A percentile compares a stretch with the other conserved stretches of the same genome.
These are phyloP conservation scores for Drepana falcataria DNA, from an alignment of 2,888 invertebrate species.

Conservation along the genomic window DNA sequence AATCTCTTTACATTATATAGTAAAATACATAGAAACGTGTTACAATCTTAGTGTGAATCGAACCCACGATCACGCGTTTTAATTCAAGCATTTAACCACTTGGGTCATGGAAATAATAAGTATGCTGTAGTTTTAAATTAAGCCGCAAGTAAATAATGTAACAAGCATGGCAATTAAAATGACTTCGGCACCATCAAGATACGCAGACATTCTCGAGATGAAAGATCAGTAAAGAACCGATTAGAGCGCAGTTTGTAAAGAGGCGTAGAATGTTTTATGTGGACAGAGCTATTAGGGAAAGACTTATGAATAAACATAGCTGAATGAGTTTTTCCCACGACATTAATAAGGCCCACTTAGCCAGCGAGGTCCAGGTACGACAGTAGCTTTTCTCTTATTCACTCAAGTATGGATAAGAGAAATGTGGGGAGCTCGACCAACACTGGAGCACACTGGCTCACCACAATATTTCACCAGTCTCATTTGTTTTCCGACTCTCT, in stretches of 20 bases:
- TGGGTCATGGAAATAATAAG: neutral
- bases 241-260: neutral
- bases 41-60: too few relatives aligned
- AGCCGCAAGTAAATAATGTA: neutral
- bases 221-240: slow-evolving; percentile 2
- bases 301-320: slow-evolving; percentile 12
- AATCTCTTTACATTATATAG: too few relatives aligned
- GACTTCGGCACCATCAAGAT: neutral
- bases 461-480: neutral
- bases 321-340: slow-evolving; percentile 37
- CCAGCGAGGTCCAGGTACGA: slow-evolving; percentile 5
- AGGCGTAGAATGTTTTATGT: neutral
- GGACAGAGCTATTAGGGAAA: slow-evolving; percentile 1
- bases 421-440: slow-evolving; percentile 38
- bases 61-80: too few relatives aligned
- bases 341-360: slow-evolving; percentile 36
- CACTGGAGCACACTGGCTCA: neutral
- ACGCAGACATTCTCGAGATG: slow-evolving; percentile 1
- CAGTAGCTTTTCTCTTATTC: slow-evolving; percentile 38
- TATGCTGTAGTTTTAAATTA: neutral
- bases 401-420: slow-evolving; percentile 36
- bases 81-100: too few relatives aligned
- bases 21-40: too few relatives aligned
- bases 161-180: neutral
- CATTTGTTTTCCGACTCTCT: neutral